These are phyloP conservation scores for Proisotoma minuta DNA, from an alignment of 2,888 invertebrate genomes.

Conservation along the genomic window DNA sequence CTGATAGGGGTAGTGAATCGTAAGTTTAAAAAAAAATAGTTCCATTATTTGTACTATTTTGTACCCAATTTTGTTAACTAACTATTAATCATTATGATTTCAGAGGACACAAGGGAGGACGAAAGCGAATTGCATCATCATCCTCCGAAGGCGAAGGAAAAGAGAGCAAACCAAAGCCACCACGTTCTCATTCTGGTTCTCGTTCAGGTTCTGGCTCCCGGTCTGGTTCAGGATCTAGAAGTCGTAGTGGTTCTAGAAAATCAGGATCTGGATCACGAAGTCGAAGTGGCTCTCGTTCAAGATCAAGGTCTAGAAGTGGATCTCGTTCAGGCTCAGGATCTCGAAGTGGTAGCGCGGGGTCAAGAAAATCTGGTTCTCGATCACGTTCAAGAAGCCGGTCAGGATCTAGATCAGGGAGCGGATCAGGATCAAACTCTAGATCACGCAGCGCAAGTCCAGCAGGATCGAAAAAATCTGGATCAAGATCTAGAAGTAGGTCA, in stretches of 20 bases:
- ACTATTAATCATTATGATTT: background rate
- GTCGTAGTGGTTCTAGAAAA: constrained; percentile 46
- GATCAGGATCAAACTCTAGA: constrained; percentile 29
- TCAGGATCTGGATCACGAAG: constrained; percentile 47
- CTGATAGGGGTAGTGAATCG: constrained; percentile 14
- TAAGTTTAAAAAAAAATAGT: no score
- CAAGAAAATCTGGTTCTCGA: constrained; percentile 49
- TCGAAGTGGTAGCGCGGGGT: constrained; percentile 49
- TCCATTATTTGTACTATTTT: background rate
- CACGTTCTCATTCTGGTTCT: constrained; percentile 31
- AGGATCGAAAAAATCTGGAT: constrained; percentile 1
- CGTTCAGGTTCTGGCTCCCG: constrained; percentile 10
- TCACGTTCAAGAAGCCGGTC: constrained; percentile 50
- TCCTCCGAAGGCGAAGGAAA: constrained; percentile 16
- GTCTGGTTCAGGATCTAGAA: constrained; percentile 18
- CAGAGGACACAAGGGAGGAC: constrained; percentile 10
- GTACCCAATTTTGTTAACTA: background rate
- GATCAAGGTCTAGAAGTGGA: constrained; percentile 49
- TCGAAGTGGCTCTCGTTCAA: constrained; percentile 45
- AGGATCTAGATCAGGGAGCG: constrained; percentile 52
- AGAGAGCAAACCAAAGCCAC: constrained; percentile 7
- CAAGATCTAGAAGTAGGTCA: constrained; percentile 5
- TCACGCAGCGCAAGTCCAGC: constrained; percentile 19
- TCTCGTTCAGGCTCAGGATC: constrained; percentile 47
- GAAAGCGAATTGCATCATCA: constrained; percentile 22